Evolutionary conservation across 2,888 invertebrate species (phyloP).

Genomic region (Archaeoteleia sp.): DNA sequence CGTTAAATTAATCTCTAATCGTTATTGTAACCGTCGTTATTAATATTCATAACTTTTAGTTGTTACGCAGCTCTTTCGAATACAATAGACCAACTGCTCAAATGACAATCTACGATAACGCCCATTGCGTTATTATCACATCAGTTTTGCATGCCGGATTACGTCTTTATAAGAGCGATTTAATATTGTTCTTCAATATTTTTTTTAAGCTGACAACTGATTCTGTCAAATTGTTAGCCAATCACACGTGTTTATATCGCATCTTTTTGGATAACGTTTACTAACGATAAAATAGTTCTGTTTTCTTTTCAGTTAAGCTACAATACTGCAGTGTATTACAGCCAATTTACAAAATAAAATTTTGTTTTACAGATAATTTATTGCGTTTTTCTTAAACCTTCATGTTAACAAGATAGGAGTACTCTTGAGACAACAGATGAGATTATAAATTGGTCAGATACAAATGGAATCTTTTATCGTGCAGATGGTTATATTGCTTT

Average conservation of each 20-base stretch:
- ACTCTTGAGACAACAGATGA: no score
- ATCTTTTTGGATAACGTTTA: slow-evolving; percentile 49
- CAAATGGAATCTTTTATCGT: no score
- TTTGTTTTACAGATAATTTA: slow-evolving; percentile 39
- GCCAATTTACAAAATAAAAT: slow-evolving; percentile 50
- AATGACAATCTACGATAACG: slow-evolving; percentile 29
- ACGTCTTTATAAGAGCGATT: slow-evolving; percentile 36
- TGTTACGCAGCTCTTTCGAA: slow-evolving; percentile 14
- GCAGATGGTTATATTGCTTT: no score
- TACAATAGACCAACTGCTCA: slow-evolving; percentile 27
- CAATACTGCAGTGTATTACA: slow-evolving; percentile 54
- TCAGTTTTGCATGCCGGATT: slow-evolving; percentile 42
- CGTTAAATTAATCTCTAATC: slow-evolving; percentile 6
- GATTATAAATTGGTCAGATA: no score
- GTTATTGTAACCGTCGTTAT: slow-evolving; percentile 14
- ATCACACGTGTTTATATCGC: slow-evolving; percentile 40
- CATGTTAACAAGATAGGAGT: no score
- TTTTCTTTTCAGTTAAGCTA: slow-evolving; percentile 48
- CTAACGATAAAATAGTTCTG: slow-evolving; percentile 51
- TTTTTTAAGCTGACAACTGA: slow-evolving; percentile 29
- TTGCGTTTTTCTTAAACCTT: slow-evolving; percentile 1
- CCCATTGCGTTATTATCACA: slow-evolving; percentile 44
- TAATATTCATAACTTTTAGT: slow-evolving; percentile 14
- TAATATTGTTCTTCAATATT: slow-evolving; percentile 34
- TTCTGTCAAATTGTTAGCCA: slow-evolving; percentile 39